phyloP scores from a whole-genome alignment of 1,140 invertebrate species.

The Acromyrmex echinatior region DNA sequence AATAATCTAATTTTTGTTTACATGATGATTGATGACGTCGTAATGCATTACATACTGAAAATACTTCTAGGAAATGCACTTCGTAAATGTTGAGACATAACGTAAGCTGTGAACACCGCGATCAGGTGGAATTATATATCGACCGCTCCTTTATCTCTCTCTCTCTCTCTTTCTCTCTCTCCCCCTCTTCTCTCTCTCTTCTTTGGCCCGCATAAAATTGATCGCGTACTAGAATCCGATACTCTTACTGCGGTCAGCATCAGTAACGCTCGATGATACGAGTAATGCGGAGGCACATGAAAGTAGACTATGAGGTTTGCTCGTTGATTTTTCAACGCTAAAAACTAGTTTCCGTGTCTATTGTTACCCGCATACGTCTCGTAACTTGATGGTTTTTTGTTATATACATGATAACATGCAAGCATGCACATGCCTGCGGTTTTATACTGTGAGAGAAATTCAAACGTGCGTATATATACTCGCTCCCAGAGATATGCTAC shows the following conservation, averaged over 20 bases:
- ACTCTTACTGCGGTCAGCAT: slow-evolving; percentile 56
- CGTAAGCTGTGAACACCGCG: neutral
- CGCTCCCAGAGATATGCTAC: neutral
- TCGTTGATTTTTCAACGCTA: slow-evolving; percentile 60
- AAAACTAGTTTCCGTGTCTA: slow-evolving; percentile 71
- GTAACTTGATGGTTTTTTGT: slow-evolving; percentile 36
- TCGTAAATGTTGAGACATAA: neutral
- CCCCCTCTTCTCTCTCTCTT: neutral
- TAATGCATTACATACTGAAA: neutral
- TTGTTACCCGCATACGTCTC: slow-evolving; percentile 59
- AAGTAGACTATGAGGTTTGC: slow-evolving; percentile 67
- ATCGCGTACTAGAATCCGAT: slow-evolving; percentile 41
- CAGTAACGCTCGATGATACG: slow-evolving; percentile 59
- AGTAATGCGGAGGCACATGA: slow-evolving; percentile 47
- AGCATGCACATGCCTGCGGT: slow-evolving; percentile 8
- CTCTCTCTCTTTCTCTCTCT: too few species aligned
- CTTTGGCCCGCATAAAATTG: neutral
- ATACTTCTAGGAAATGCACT: neutral
- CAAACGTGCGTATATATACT: neutral
- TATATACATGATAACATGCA: slow-evolving; percentile 13
- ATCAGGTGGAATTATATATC: slow-evolving; percentile 19
- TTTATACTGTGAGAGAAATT: slow-evolving; percentile 23
- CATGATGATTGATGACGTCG: neutral
- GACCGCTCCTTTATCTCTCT: neutral
- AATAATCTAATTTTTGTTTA: slow-evolving; percentile 25